Base-by-base conservation (phyloP, 2,888 invertebrate species). In the Malacosoma neustria region DNA sequence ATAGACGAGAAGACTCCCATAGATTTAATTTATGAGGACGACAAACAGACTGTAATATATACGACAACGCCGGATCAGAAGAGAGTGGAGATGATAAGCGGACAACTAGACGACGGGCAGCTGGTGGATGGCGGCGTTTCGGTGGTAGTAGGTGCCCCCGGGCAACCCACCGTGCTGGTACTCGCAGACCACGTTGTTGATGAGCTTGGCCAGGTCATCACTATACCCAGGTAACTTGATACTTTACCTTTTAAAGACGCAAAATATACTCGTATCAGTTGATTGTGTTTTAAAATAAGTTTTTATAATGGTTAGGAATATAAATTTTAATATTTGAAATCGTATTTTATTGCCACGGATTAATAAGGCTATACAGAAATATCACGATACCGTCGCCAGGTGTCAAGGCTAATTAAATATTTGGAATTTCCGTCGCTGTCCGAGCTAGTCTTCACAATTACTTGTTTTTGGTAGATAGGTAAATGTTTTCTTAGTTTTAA, bases 11-110 rank as follows among this genome's bases (percentile, higher is more conserved):
- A 91, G 62, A 92, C 87, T 36, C 92, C 93, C 51, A 93, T 93
- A 67, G 93, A 94, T 72, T 82, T 94, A 57, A 94, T 94, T 58
- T 94, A 93, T 73, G 93, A 93, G 63, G 93, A 93, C 59, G 93
- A 93, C 33, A 93, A 93, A 64, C 93, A 94, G 68, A 93, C 93
- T 2, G 93, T 94, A 42, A 93, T 93, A 68, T 94, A 94, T 58
- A 93, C 93, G 36, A 91, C 92, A 42, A 89, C 90, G 7, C 91
- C 91, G 40, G 93, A 93, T 63, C 93, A 93, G 62, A 93, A 93
- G 70, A 90, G 93, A 33, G 89, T 94, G 32, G 93, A 93, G 77
- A 93, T 93, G 76, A 91, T 91, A 64, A 91, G 91, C 47, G 90
- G 91, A 11, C 91, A 91, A 77, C 77, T 86, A 34, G 87, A 87